phyloP scores from a whole-genome alignment of 2,888 invertebrate species.

The Temnothorax unifasciatus region DNA sequence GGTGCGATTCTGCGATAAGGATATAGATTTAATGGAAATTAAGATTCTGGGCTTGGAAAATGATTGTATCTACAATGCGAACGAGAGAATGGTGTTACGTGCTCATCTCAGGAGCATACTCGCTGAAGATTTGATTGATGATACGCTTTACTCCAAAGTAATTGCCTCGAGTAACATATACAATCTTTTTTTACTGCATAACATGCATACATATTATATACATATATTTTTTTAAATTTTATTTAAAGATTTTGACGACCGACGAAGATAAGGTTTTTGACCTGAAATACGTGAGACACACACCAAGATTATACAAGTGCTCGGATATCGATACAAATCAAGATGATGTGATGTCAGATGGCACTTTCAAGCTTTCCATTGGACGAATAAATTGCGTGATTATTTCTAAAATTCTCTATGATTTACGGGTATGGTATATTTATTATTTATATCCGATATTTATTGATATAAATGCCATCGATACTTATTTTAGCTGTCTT shows the following conservation, averaged over 20 bases:
- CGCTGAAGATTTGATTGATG: constrained; percentile 91
- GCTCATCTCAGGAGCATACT: constrained; percentile 90
- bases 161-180: constrained; percentile 3
- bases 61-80: constrained; percentile 92
- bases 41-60: constrained; percentile 90
- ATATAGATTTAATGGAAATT: constrained; percentile 90
- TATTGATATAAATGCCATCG: background rate
- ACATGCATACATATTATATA: background rate
- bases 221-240: constrained; percentile 38
- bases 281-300: constrained; percentile 92
- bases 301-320: constrained; percentile 87
- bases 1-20: constrained; percentile 90
- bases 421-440: constrained; percentile 88
- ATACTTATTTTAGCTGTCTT: constrained; percentile 9
- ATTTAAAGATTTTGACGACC: constrained; percentile 90
- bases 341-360: constrained; percentile 89
- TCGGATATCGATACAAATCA: constrained; percentile 86
- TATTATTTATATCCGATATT: background rate
- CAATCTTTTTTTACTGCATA: background rate
- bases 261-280: constrained; percentile 94
- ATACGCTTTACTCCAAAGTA: constrained; percentile 92
- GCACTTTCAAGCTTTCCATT: constrained; percentile 90
- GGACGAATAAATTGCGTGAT: constrained; percentile 92
- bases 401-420: constrained; percentile 89
- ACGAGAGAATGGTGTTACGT: constrained; percentile 92